These are phyloP conservation scores for Vipera ursinii DNA, from an alignment of 2,797 vertebrate species.

Conservation along the genomic window DNA sequence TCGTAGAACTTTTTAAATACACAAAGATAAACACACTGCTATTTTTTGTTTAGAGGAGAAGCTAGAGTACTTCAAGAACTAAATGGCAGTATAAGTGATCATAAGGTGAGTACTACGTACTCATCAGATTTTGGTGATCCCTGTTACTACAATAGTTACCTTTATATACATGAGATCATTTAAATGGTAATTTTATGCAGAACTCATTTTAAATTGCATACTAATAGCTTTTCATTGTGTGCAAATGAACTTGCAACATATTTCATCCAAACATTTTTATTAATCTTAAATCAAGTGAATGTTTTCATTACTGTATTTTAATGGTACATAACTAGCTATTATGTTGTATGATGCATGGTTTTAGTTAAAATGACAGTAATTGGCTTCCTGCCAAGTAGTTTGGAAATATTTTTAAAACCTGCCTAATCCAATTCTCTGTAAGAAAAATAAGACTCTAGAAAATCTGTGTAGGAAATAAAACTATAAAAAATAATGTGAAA, in stretches of 20 bases:
- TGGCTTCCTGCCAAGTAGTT: conserved; percentile 58
- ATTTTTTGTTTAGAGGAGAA: conserved; percentile 5
- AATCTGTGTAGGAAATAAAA: conserved; percentile 56
- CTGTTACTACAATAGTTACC: conserved; percentile 20
- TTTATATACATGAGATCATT: conserved; percentile 37
- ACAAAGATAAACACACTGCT: neutral
- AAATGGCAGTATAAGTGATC: conserved; percentile 24
- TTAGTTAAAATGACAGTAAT: conserved; percentile 54
- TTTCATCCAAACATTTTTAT: conserved; percentile 38
- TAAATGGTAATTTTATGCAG: conserved; percentile 36
- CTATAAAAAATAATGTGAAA: conserved; percentile 48
- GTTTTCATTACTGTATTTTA: conserved; percentile 41
- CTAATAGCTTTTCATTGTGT: conserved; percentile 35
- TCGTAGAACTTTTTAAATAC: neutral
- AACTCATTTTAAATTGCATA: conserved; percentile 54
- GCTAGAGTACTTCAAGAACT: conserved; percentile 26
- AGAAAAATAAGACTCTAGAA: conserved; percentile 59
- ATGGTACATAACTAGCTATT: conserved; percentile 53
- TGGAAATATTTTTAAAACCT: conserved; percentile 55
- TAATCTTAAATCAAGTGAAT: conserved; percentile 51
- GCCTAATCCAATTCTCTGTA: conserved; percentile 54
- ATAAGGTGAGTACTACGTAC: conserved; percentile 14
- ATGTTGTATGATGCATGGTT: conserved; percentile 49
- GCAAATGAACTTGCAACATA: neutral
- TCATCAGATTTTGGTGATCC: conserved; percentile 44